phyloP scores from a whole-genome alignment of 1,140 invertebrate genomes.

The Scaptomyza hsui region DNA sequence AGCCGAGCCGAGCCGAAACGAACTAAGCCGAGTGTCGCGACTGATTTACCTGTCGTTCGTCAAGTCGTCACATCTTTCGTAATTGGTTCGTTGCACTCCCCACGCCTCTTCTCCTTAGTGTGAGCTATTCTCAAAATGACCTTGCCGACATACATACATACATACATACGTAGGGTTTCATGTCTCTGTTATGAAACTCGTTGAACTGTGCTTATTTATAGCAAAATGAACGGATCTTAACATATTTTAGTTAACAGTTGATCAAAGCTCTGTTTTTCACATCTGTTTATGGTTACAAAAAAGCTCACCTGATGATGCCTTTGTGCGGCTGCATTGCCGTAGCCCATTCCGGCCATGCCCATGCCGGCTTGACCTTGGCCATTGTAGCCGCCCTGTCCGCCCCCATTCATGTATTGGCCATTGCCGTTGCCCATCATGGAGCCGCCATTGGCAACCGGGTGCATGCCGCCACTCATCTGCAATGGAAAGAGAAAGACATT shows the following conservation, averaged over 20 bases:
- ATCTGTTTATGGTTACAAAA: constrained; percentile 55
- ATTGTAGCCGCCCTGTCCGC: constrained; percentile 76
- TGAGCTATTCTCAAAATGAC: constrained; percentile 7
- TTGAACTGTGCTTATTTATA: constrained; percentile 13
- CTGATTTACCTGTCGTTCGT: constrained; percentile 22
- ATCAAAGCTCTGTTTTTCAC: no score
- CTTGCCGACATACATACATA: constrained; percentile 17
- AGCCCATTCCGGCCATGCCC: constrained; percentile 83
- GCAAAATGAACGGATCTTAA: constrained; percentile 3
- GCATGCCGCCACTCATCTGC: constrained; percentile 79
- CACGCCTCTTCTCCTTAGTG: not conserved
- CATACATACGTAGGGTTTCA: constrained; percentile 18
- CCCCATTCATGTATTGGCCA: constrained; percentile 82
- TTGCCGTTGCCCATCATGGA: constrained; percentile 67
- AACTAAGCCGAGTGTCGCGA: constrained; percentile 13
- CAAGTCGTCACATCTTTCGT: constrained; percentile 40
- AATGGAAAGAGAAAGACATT: not conserved
- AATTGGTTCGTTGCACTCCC: constrained; percentile 19
- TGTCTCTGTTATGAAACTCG: constrained; percentile 28
- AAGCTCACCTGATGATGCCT: constrained; percentile 82
- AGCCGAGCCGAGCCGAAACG: constrained; percentile 2
- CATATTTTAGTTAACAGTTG: not conserved
- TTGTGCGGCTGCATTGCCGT: constrained; percentile 67
- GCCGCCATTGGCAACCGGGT: constrained; percentile 67
- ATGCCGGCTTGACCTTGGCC: constrained; percentile 59